Percentiles rank a stretch among this genome's conserved stretches.
Conservation (phyloP, 2,113 vertebrate species). For the Gnathonemus longibarbis region DNA sequence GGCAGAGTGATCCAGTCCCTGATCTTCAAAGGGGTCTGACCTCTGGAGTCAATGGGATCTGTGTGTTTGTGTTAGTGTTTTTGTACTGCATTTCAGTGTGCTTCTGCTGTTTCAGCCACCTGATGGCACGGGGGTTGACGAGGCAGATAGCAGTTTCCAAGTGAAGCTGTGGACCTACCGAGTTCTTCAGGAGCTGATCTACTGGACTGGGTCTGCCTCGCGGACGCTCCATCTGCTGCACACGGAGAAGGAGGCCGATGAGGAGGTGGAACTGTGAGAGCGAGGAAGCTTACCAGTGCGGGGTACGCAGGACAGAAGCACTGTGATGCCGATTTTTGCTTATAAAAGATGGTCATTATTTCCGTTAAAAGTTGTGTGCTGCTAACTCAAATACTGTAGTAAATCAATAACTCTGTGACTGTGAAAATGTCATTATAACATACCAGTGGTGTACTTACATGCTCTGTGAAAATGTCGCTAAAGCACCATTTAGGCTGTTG, state of each 20-base stretch:
- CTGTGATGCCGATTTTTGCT: not conserved
- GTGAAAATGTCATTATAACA: not conserved
- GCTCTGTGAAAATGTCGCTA: not conserved
- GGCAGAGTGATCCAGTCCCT: not conserved
- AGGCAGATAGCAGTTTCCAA: constrained; percentile 41
- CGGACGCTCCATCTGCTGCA: constrained; percentile 55
- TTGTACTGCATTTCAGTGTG: not conserved
- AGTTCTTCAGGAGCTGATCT: constrained; percentile 61
- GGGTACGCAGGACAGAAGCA: not conserved
- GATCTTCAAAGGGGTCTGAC: not conserved
- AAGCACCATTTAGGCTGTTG: not conserved
- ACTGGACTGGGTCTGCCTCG: constrained; percentile 59
- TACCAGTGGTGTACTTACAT: not conserved
- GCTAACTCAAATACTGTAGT: constrained; percentile 20
- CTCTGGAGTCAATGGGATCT: not conserved
- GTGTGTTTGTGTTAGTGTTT: not conserved
- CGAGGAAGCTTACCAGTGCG: not conserved
- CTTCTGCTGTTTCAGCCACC: not conserved
- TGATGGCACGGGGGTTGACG: constrained; percentile 51
- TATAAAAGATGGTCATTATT: not conserved
- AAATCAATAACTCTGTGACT: not conserved
- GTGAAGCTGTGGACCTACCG: constrained; percentile 62
- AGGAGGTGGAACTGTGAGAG: constrained; percentile 32
- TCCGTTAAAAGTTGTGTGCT: not conserved
- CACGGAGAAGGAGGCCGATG: constrained; percentile 38